phyloP scores from a whole-genome alignment of 2,797 vertebrate genomes.

The Megaceryle alcyon region DNA sequence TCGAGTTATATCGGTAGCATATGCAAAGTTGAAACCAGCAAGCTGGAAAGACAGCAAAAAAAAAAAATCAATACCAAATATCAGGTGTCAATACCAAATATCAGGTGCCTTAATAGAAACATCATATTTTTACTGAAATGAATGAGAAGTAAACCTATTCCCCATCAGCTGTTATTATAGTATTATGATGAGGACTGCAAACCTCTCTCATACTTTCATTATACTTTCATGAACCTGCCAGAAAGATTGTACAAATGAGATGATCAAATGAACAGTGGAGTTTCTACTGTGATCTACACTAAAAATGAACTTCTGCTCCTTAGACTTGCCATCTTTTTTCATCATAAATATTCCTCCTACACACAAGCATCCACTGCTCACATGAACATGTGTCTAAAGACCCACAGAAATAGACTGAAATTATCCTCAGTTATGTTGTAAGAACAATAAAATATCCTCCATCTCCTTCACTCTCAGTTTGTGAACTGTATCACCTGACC shows the following conservation, averaged over 20 bases:
- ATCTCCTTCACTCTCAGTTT: background rate
- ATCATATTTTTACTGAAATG: background rate
- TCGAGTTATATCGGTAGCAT: constrained; percentile 83
- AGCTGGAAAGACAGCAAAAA: constrained; percentile 79
- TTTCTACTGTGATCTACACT: background rate
- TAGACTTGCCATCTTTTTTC: background rate
- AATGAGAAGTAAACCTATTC: constrained; percentile 32
- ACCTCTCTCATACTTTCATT: constrained; percentile 31
- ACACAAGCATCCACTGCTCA: background rate
- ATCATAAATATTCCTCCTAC: constrained; percentile 26
- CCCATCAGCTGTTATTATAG: background rate
- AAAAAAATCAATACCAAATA: constrained; percentile 1
- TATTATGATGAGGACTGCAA: background rate
- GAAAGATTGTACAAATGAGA: constrained; percentile 31
- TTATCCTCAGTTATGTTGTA: background rate
- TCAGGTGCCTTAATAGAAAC: background rate
- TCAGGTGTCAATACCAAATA: background rate
- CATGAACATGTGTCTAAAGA: background rate
- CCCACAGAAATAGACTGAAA: background rate
- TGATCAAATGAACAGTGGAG: constrained; percentile 10
- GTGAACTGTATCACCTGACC: background rate
- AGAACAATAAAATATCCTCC: background rate
- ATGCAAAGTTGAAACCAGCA: constrained; percentile 85
- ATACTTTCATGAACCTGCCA: constrained; percentile 39
- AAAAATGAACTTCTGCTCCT: background rate